phyloP scores from a whole-genome alignment of 2,888 invertebrate genomes.

The Rhagophthalmus giganteus region DNA sequence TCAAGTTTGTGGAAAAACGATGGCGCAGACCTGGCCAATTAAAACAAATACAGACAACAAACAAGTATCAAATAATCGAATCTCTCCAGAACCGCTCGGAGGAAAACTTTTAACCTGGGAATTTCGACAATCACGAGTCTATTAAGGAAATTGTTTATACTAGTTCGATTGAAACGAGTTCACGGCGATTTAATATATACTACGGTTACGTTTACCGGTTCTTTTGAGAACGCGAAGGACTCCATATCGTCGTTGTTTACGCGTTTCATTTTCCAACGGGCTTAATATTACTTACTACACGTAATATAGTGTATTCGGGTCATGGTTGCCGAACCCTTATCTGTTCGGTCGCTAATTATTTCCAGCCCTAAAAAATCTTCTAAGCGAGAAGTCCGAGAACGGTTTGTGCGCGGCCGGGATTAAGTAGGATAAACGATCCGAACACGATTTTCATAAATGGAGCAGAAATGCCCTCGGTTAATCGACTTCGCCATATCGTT shows the following conservation, averaged over 20 bases:
- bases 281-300: too few relatives aligned
- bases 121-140: not conserved
- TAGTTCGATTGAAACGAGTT: slow-evolving; percentile 13
- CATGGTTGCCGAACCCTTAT: slow-evolving; percentile 35
- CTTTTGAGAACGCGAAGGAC: slow-evolving; percentile 24
- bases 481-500: too few relatives aligned
- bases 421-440: too few relatives aligned
- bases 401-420: too few relatives aligned
- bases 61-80: slow-evolving; percentile 7
- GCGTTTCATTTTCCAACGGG: slow-evolving; percentile 35
- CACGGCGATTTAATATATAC: slow-evolving; percentile 18
- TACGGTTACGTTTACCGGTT: slow-evolving; percentile 19
- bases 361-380: too few relatives aligned
- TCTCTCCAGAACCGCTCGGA: slow-evolving; percentile 4
- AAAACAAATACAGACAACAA: slow-evolving; percentile 1
- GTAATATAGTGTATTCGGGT: slow-evolving; percentile 33
- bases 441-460: too few relatives aligned
- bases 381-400: too few relatives aligned
- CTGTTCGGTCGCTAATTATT: slow-evolving; percentile 31
- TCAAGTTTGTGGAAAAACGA: too few relatives aligned
- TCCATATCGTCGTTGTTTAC: slow-evolving; percentile 33
- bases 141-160: slow-evolving; percentile 23
- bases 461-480: too few relatives aligned
- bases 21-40: not conserved
- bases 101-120: slow-evolving; percentile 6